These are phyloP conservation scores for Periophthalmus magnuspinnatus DNA, from an alignment of 2,797 vertebrate species.

Conservation along the genomic window DNA sequence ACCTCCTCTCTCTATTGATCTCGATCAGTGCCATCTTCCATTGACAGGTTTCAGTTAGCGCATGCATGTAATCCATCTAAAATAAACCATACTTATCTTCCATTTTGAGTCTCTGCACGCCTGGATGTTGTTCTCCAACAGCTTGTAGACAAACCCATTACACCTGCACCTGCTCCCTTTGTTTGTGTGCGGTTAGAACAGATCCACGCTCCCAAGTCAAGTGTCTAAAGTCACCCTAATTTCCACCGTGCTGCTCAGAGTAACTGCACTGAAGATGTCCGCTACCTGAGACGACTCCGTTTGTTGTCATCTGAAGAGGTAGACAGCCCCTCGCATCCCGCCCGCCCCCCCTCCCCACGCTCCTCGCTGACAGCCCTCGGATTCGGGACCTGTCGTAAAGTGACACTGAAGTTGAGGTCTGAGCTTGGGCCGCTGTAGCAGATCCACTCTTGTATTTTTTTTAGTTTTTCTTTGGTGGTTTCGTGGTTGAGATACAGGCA, in stretches of 20 bases:
- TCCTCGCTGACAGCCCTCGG: constrained; percentile 42
- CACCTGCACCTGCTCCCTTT: constrained; percentile 63
- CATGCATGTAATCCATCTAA: constrained; percentile 13
- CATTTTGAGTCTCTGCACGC: constrained; percentile 57
- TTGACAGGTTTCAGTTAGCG: constrained; percentile 9
- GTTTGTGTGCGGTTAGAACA: constrained; percentile 15
- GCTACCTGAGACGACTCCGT: constrained; percentile 19
- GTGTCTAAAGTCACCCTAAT: constrained; percentile 43
- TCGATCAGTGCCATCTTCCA: constrained; percentile 31
- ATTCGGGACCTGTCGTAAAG: constrained; percentile 35
- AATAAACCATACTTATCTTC: constrained; percentile 23
- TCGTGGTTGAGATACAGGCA: constrained; percentile 21
- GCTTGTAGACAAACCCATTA: constrained; percentile 73
- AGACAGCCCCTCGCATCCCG: constrained; percentile 25
- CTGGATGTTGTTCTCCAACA: constrained; percentile 68
- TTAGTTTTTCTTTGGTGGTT: neutral
- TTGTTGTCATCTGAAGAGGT: constrained; percentile 42
- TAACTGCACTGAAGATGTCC: constrained; percentile 22
- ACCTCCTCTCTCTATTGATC: constrained; percentile 16
- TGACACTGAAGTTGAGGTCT: constrained; percentile 34
- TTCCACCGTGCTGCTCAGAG: constrained; percentile 17
- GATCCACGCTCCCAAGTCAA: constrained; percentile 29
- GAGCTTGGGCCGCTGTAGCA: constrained; percentile 29
- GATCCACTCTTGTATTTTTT: constrained; percentile 2
- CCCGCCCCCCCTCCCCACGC: too few relatives aligned